Evolutionary conservation across 2,113 vertebrate genomes (phyloP), one percentile per base, ranked within the genome.

Genomic region (Stercorarius parasiticus): DNA sequence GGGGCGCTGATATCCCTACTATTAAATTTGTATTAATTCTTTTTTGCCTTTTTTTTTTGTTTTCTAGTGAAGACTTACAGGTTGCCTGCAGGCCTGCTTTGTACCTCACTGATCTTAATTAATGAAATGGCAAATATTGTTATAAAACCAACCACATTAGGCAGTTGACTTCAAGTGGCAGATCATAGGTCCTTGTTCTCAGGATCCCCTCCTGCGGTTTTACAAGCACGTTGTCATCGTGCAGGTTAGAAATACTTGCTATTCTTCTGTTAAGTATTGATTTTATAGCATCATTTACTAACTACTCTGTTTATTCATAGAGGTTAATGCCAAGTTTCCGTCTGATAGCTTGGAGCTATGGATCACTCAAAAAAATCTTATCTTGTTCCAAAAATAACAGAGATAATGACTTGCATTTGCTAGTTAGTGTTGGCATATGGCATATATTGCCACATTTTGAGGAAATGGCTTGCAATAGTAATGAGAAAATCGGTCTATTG

Each of bases 341-440:
- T 34, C 66, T 82, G 73, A 87, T 80, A 94, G 77, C 81, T 77
- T 53, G 58, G 53, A 93, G 65, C 77, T 93, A 85, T 0, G 4
- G 78, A 86, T 94, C 43, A 43, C 42, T 87, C 40, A 87, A 87
- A 95, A 90, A 74, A 91, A 40, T 52, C 69, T 86, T 92, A 91
- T 82, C 91, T 93, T 73, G 62, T 90, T 95, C 86, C 93, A 91
- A 80, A 97, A 95, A 85, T 79, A 96, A 91, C 70, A 85, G 2
- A 96, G 69, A 49, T 78, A 94, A 84, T 56, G 77, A 65, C 62
- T 91, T 76, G 43, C 30, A 69, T 87, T 89, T 93, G 43, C n/a
- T 82, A n/a, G 13, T 50, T 69, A 69, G 22, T 53, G 40, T 64
- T 91, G 86, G 70, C 76, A 55, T 56, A 64, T 67, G 88, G 58